Conservation (phyloP, 2,797 vertebrate species). For the Chloroceryle inda region DNA sequence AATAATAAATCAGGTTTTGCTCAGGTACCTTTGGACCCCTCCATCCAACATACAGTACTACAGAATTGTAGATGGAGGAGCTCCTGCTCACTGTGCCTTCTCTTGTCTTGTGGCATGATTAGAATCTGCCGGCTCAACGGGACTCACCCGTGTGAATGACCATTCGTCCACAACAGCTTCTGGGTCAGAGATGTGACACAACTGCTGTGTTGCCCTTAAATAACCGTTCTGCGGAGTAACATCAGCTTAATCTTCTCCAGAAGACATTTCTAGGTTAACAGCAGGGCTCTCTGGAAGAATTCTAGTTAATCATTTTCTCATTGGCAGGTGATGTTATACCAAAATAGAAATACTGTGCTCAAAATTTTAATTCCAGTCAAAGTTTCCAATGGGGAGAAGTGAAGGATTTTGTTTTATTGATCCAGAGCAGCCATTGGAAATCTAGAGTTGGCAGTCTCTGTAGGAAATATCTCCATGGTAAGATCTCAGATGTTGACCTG, state of each 20-base stretch:
- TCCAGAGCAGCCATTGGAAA: neutral
- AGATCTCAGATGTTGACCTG: neutral
- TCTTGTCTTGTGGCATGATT: neutral
- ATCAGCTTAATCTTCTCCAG: neutral
- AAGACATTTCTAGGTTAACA: neutral
- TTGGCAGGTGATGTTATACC: neutral
- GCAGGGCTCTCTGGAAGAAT: neutral
- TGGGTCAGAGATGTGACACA: neutral
- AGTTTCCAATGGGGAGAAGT: neutral
- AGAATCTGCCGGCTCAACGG: neutral
- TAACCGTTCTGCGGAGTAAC: neutral
- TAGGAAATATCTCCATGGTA: neutral
- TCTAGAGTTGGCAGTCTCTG: neutral
- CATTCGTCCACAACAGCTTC: neutral
- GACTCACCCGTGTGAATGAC: rapidly evolving
- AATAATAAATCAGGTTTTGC: neutral
- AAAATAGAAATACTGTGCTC: neutral
- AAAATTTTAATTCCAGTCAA: neutral
- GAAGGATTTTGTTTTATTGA: neutral
- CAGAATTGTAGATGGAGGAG: neutral
- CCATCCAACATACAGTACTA: neutral
- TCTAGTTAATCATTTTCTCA: neutral
- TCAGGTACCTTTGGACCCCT: neutral
- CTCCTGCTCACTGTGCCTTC: neutral
- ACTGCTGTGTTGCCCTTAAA: neutral